A percentile compares a stretch with the other conserved stretches of the same genome.
phyloP scores from a whole-genome alignment of 2,797 vertebrate genomes.

The Setipinna tenuifilis region DNA sequence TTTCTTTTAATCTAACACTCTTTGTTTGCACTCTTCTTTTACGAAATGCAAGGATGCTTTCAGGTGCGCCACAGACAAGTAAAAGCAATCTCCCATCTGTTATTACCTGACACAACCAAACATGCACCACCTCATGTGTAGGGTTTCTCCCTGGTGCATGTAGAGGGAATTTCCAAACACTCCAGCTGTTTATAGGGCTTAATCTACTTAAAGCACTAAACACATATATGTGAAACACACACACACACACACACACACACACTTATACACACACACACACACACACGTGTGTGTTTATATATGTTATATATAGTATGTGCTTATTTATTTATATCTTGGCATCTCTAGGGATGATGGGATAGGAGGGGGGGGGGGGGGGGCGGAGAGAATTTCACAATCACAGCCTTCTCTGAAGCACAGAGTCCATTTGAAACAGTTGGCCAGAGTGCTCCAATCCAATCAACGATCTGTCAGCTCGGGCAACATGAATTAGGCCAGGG shows the following conservation, averaged over 20 bases:
- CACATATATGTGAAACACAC: no score
- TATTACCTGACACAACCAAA: neutral
- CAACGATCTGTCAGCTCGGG: neutral
- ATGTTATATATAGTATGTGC: no score
- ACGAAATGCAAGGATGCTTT: neutral
- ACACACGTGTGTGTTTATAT: neutral
- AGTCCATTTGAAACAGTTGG: constrained; percentile 24
- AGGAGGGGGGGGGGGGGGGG: neutral
- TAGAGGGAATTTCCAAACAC: neutral
- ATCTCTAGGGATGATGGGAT: neutral
- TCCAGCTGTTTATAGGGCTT: no score
- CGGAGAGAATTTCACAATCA: constrained; percentile 5
- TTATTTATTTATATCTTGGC: neutral
- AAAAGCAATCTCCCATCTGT: neutral
- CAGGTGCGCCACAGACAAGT: neutral
- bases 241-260: no score
- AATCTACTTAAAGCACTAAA: no score
- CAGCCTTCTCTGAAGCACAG: neutral
- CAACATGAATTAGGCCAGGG: constrained; percentile 17
- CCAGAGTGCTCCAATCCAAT: constrained; percentile 21
- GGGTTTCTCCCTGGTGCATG: neutral
- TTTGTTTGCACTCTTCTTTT: no score
- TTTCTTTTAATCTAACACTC: no score
- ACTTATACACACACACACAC: no score
- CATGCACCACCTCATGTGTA: neutral